Conservation (phyloP, 2,113 vertebrate species). For the Dryoscopus gambensis region DNA sequence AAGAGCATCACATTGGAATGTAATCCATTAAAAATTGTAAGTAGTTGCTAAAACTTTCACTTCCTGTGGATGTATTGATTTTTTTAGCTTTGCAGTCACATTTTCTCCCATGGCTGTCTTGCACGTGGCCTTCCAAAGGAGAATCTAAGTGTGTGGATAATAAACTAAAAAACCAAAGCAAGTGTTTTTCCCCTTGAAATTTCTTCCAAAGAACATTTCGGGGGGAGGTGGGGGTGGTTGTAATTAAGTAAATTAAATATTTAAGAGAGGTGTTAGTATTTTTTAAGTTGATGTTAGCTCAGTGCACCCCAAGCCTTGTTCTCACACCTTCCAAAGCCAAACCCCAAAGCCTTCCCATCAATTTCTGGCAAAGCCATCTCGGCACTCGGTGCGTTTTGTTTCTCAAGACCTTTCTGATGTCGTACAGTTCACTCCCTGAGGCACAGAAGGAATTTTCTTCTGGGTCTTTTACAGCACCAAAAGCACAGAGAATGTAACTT, state of each 20-base stretch:
- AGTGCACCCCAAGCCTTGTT: not conserved
- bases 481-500: not conserved
- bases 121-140: not conserved
- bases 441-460: not conserved
- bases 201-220: not conserved
- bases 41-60: not conserved
- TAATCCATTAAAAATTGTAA: not conserved
- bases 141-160: not conserved
- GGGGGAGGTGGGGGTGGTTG: not conserved
- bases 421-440: not conserved
- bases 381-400: not conserved
- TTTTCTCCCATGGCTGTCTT: not conserved
- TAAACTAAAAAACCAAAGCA: not conserved
- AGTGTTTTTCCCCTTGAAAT: not conserved
- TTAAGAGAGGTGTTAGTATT: slow-evolving; percentile 15
- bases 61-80: not conserved
- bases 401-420: not conserved
- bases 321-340: not conserved
- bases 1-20: not conserved
- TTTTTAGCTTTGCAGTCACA: not conserved
- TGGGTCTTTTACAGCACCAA: not conserved
- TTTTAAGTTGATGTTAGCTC: not conserved
- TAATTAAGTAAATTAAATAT: slow-evolving; percentile 24
- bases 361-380: not conserved
- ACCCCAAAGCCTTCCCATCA: not conserved